Conservation (phyloP, 2,113 vertebrate species). For the Phalacrocorax carbo region DNA sequence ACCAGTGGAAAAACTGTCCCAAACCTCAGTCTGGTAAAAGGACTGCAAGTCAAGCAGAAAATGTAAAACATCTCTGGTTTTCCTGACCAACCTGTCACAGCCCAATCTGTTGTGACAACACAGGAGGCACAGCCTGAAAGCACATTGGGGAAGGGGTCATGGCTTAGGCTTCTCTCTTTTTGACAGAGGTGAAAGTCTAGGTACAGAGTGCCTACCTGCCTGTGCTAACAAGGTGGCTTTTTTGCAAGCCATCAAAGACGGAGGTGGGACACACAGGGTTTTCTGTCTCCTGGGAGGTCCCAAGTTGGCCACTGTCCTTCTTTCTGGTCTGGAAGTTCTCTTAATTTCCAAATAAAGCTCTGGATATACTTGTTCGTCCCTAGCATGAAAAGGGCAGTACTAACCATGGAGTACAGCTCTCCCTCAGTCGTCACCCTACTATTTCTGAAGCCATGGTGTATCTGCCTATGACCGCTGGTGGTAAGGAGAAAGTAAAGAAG, state of each 20-base stretch:
- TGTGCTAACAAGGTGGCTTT: not conserved
- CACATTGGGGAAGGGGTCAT: not conserved
- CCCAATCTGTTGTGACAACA: constrained; percentile 27
- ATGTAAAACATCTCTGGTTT: constrained; percentile 14
- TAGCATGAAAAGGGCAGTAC: not conserved
- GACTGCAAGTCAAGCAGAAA: constrained; percentile 45
- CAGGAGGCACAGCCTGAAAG: not conserved
- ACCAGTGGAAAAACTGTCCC: not conserved
- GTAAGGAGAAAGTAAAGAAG: not conserved
- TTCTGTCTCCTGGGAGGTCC: not conserved
- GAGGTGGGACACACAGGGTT: not conserved
- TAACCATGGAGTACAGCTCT: accelerated
- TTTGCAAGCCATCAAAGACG: not conserved
- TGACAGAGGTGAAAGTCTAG: constrained; percentile 33
- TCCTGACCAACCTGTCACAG: constrained; percentile 5
- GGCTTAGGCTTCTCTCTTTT: not conserved
- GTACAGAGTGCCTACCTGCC: not conserved
- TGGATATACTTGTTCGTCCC: not conserved
- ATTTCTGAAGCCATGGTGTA: not conserved
- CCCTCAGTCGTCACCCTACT: not conserved
- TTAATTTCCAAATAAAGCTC: not conserved
- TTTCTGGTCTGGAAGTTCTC: not conserved
- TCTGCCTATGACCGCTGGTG: too few relatives aligned
- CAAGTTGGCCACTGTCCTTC: not conserved
- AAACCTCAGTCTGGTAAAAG: not conserved